Base-by-base conservation (phyloP, 2,113 vertebrate species). In the Leucoraja erinaceus region DNA sequence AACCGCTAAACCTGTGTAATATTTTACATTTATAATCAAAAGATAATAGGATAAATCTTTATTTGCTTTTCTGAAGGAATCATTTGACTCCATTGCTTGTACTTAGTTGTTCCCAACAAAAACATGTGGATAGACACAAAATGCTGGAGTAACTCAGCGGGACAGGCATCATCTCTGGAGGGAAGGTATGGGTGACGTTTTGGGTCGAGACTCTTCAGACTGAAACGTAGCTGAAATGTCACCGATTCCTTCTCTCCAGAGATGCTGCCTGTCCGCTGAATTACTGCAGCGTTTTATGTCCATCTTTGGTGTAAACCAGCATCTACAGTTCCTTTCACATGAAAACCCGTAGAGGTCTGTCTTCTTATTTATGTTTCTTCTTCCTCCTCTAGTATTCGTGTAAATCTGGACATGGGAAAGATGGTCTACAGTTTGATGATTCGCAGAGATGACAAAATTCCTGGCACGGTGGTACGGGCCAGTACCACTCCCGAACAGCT, bases 361-460 rank as follows among this genome's bases (percentile, higher is more conserved):
- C 5, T 63, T 33, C n/a, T 88, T 54, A 63, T 68, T 18, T 20
- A 9, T 38, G 28, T 66, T 74, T 47, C 68, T 72, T 70, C 20
- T 72, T 18, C 70, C 12, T 66, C 20, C 4, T 25, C 33, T 81
- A 99, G 98, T 94, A 95, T 99, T 93, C 98, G 98, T 0, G 99
- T 99, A 93, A 99, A 99, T 94, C 96, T 99, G 95, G 99, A 99
- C 94, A 99, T 99, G 99, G 99, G 99, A 56, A 99, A 99, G 95
- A 99, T 99, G 92, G 99, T 99, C 93, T 99, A 99, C 95, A 99
- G 99, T 94, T 99, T 98, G 99, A 98, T 99, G 96, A 99, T 99
- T 93, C 98, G 98, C 75, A 97, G 97, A 93, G 99, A 99, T 94
- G 97, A 98, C 5, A 99, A 99, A 94, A 99, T 99, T 93, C 98